These are phyloP conservation scores for Drosophila ambigua DNA, from an alignment of 1,140 invertebrate species.

Conservation along the genomic window DNA sequence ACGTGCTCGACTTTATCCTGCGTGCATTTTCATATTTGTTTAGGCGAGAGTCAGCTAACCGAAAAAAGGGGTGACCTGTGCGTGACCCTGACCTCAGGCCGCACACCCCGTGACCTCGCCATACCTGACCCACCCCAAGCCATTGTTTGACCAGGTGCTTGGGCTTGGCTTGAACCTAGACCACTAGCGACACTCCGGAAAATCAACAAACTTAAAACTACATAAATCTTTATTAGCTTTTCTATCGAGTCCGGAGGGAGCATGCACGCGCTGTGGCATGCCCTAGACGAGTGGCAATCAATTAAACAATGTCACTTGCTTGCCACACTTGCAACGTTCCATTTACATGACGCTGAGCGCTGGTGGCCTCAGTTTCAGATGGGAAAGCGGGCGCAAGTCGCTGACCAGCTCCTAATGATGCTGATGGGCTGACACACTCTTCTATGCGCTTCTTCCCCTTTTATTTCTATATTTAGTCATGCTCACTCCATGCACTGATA, in stretches of 20 bases:
- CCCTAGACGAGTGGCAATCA: conserved; percentile 47
- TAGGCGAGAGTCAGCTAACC: conserved; percentile 38
- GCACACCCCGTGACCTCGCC: conserved; percentile 8
- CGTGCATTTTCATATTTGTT: conserved; percentile 67
- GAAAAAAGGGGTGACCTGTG: conserved; percentile 52
- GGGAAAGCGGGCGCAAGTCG: not conserved
- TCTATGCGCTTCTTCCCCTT: too few relatives aligned
- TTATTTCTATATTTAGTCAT: too few relatives aligned
- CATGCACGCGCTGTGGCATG: conserved; percentile 1
- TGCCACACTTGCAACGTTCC: conserved; percentile 11
- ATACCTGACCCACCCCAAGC: conserved; percentile 54
- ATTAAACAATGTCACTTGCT: conserved; percentile 67
- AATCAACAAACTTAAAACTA: conserved; percentile 57
- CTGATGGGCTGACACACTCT: too few relatives aligned
- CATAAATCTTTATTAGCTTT: conserved; percentile 74
- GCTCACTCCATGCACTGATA: too few relatives aligned
- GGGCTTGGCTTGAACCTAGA: too few relatives aligned
- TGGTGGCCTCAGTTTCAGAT: not conserved
- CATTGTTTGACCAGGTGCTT: conserved; percentile 66
- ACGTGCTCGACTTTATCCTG: conserved; percentile 46
- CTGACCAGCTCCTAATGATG: conserved; percentile 4
- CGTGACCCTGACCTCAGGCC: conserved; percentile 58
- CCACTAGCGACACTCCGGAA: conserved; percentile 21
- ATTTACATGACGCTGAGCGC: conserved; percentile 34
- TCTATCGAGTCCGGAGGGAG: conserved; percentile 16